Evolutionary conservation across 1,140 invertebrate species (phyloP).

Genomic region (Lepidurus apus): DNA sequence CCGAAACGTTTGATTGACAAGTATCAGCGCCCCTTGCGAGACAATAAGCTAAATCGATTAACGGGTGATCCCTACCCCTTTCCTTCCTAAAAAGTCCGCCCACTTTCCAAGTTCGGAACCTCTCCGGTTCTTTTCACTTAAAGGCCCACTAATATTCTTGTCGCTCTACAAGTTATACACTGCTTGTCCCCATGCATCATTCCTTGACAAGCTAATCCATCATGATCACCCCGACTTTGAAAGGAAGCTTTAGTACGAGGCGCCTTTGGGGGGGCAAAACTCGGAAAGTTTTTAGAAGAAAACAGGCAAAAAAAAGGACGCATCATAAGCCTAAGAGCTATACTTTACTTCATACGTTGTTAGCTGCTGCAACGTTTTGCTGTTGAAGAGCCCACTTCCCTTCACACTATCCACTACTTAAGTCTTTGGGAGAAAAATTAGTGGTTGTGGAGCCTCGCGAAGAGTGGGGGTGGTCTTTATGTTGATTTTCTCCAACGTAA

Average conservation of each 20-base stretch:
- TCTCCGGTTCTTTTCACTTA: neutral
- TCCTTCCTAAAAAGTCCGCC: neutral
- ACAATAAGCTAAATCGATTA: slow-evolving; percentile 12
- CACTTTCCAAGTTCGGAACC: neutral
- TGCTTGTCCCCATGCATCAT: neutral
- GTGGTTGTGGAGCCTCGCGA: slow-evolving; percentile 1
- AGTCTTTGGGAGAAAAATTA: slow-evolving; percentile 4
- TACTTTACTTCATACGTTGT: slow-evolving; percentile 12
- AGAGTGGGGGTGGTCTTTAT: slow-evolving; percentile 11
- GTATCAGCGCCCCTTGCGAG: neutral
- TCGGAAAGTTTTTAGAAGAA: neutral
- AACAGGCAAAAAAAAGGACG: neutral
- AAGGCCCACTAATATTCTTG: neutral
- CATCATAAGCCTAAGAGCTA: slow-evolving; percentile 21
- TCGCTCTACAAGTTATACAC: slow-evolving; percentile 18
- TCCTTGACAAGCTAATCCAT: slow-evolving; percentile 13
- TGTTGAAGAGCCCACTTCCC: slow-evolving; percentile 12
- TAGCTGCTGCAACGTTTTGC: neutral
- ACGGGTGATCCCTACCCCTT: neutral
- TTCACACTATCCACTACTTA: slow-evolving; percentile 18
- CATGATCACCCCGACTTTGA: slow-evolving; percentile 14
- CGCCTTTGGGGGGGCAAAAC: neutral
- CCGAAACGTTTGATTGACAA: neutral
- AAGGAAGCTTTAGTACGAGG: neutral
- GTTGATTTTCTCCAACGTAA: neutral